Conservation (phyloP, 1,140 invertebrate genomes). For the Ceratoteleas bidentatus region DNA sequence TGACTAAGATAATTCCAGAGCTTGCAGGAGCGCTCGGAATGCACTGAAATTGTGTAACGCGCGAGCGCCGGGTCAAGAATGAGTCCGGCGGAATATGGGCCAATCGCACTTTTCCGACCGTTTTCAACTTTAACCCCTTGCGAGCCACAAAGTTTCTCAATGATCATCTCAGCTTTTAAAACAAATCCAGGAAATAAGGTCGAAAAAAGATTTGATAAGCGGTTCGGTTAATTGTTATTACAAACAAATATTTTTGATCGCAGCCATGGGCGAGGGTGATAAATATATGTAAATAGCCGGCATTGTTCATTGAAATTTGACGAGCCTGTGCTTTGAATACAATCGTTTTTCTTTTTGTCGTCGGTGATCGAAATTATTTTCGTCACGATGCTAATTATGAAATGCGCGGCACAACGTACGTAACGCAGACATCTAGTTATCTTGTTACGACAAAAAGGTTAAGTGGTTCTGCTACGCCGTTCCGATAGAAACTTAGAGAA, state of each 20-base stretch:
- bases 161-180: too few species aligned
- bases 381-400: conserved; percentile 41
- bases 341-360: conserved; percentile 1
- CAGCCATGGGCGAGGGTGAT: too few species aligned
- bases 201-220: too few species aligned
- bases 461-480: conserved; percentile 57
- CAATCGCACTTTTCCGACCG: background rate
- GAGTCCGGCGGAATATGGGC: conserved; percentile 8
- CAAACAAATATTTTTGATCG: too few species aligned
- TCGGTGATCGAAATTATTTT: conserved; percentile 18
- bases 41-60: conserved; percentile 49
- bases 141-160: too few species aligned
- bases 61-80: conserved; percentile 49
- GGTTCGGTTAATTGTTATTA: too few species aligned
- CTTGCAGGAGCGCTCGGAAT: conserved; percentile 39
- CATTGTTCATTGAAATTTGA: conserved; percentile 11
- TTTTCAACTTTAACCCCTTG: too few species aligned
- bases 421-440: conserved; percentile 60
- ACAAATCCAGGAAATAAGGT: too few species aligned
- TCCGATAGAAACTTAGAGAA: conserved; percentile 61
- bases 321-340: conserved; percentile 3
- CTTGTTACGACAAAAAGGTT: conserved; percentile 65
- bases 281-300: too few species aligned
- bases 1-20: conserved; percentile 56
- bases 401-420: conserved; percentile 35